These are phyloP conservation scores for Coptotermes formosanus DNA, from an alignment of 1,140 invertebrate genomes.

Conservation along the genomic window DNA sequence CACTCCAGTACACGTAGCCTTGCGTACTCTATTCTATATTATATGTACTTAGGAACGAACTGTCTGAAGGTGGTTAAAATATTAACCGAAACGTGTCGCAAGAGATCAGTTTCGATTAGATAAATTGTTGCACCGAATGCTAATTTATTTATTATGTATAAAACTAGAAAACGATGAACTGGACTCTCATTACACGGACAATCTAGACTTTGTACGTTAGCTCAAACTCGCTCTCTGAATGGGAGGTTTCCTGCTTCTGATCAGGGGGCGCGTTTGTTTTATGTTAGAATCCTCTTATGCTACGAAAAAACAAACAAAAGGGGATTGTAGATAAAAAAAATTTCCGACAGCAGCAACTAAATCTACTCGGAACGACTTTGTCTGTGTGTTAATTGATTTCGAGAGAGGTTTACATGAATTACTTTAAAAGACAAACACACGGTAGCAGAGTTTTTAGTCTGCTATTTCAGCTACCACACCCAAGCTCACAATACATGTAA, in stretches of 20 bases:
- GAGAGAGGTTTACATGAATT: neutral
- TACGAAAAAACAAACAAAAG: neutral
- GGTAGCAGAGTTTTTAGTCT: neutral
- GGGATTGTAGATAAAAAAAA: neutral
- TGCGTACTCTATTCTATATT: no score
- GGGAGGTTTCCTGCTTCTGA: neutral
- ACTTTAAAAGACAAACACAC: neutral
- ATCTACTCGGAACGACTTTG: neutral
- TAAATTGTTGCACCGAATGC: no score
- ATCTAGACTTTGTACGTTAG: no score
- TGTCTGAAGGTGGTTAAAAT: no score
- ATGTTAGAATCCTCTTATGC: neutral
- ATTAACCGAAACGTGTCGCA: no score
- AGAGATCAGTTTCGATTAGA: no score
- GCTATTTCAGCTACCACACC: no score
- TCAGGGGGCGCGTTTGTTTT: neutral
- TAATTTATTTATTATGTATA: no score
- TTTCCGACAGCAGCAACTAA: neutral
- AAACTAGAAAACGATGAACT: no score
- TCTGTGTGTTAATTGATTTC: neutral
- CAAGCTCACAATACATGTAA: neutral
- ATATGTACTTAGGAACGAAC: no score
- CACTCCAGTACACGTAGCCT: no score
- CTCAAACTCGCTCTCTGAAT: neutral
- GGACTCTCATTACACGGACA: no score